Evolutionary conservation across 2,797 vertebrate species (phyloP).

Genomic region (Choloepus didactylus): DNA sequence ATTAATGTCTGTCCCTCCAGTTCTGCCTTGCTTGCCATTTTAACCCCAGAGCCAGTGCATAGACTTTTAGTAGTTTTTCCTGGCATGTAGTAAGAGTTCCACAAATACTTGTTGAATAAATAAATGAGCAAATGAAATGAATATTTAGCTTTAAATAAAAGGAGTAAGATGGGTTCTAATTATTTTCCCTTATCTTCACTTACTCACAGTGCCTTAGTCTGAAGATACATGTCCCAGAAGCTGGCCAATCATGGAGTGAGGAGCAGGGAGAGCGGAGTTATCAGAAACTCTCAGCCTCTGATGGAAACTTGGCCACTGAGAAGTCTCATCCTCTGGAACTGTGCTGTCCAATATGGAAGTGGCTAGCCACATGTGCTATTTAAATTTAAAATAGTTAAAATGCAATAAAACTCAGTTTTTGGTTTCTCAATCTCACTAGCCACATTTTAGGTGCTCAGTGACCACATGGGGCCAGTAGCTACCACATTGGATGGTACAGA

Average conservation of each 20-base stretch:
- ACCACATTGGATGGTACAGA: fast-evolving
- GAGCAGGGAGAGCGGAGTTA: background rate
- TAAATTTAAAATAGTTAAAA: background rate
- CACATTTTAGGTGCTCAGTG: background rate
- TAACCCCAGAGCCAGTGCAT: background rate
- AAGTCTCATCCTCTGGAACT: background rate
- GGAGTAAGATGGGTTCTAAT: background rate
- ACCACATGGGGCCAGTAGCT: background rate
- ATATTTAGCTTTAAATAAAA: background rate
- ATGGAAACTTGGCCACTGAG: background rate
- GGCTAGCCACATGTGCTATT: background rate
- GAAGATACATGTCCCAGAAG: too few species aligned
- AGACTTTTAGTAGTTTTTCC: background rate
- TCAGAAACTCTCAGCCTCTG: background rate
- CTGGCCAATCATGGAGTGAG: background rate
- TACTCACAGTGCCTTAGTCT: background rate
- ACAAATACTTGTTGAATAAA: background rate
- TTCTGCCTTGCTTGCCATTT: background rate
- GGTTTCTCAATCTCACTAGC: background rate
- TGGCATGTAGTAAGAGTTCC: background rate
- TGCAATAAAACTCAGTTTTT: background rate
- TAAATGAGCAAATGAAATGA: background rate
- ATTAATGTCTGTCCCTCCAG: background rate
- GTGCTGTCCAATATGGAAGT: background rate
- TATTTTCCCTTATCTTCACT: background rate